phyloP scores from a whole-genome alignment of 2,888 invertebrate species.

The Prosapia bicincta region DNA sequence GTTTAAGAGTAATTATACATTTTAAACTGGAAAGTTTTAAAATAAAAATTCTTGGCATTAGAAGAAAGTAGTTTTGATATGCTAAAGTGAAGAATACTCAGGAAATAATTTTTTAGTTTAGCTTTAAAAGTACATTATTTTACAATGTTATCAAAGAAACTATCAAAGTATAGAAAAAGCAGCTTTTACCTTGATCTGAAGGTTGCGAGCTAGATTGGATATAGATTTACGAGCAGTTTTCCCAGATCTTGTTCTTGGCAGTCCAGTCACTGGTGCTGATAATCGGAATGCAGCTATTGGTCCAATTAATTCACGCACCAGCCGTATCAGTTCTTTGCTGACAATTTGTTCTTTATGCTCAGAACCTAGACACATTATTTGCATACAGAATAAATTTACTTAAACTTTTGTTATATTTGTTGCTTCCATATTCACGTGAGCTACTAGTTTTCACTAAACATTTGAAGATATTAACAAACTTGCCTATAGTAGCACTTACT shows the following conservation, averaged over 20 bases:
- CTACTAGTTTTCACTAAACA: too few species aligned
- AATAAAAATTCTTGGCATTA: too few species aligned
- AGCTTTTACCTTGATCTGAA: constrained; percentile 63
- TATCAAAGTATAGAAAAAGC: too few species aligned
- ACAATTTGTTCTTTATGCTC: constrained; percentile 53
- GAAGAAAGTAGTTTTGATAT: too few species aligned
- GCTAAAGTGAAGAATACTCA: background rate
- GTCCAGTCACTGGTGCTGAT: constrained; percentile 70
- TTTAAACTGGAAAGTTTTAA: too few species aligned
- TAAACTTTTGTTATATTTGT: too few species aligned
- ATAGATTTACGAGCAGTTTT: constrained; percentile 80
- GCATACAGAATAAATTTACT: too few species aligned
- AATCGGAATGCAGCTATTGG: constrained; percentile 87
- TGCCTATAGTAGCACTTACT: too few species aligned
- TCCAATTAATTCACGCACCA: constrained; percentile 66
- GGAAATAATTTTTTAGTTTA: background rate
- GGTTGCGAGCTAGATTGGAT: constrained; percentile 77
- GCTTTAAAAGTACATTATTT: background rate
- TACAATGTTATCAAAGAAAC: constrained; percentile 4
- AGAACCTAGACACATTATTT: constrained; percentile 34
- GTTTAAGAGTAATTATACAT: too few species aligned
- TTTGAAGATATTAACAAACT: too few species aligned
- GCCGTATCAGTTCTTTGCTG: constrained; percentile 53
- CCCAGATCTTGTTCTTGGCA: constrained; percentile 87
- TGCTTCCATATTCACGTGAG: too few species aligned